Evolutionary conservation across 1,140 invertebrate species (phyloP).

Genomic region (Aphelenchoides besseyi): DNA sequence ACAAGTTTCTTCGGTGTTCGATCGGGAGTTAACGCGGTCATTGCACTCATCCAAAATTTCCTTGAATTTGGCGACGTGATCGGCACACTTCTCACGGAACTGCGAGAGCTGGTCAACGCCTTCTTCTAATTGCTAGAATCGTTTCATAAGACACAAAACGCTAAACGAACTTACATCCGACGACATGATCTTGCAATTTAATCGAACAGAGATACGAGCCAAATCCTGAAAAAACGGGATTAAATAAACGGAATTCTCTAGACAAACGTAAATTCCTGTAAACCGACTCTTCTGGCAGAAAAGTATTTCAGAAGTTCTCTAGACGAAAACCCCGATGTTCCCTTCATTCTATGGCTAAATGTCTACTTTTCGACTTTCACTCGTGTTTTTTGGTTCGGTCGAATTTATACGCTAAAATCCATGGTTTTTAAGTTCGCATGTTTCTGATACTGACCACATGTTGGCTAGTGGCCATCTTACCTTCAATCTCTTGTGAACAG

Average conservation of each 20-base stretch:
- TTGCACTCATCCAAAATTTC: conserved; percentile 56
- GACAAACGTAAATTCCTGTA: too few relatives aligned
- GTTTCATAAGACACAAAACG: not conserved
- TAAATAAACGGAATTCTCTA: too few relatives aligned
- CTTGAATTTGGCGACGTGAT: conserved; percentile 53
- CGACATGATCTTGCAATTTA: conserved; percentile 3
- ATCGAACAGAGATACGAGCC: not conserved
- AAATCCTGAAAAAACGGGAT: not conserved
- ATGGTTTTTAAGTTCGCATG: not conserved
- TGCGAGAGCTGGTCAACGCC: conserved; percentile 51
- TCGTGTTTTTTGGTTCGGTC: too few relatives aligned
- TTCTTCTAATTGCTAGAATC: conserved; percentile 43
- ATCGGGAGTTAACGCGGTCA: conserved; percentile 51
- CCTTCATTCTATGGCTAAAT: too few relatives aligned
- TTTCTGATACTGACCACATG: conserved; percentile 10
- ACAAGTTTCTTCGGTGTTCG: conserved; percentile 50
- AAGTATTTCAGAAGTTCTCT: too few relatives aligned
- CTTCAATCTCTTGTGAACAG: not conserved
- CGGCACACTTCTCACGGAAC: conserved; percentile 52
- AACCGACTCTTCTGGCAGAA: too few relatives aligned
- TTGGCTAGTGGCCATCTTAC: not conserved
- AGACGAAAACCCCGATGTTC: too few relatives aligned
- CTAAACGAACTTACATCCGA: not conserved
- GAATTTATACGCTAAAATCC: too few relatives aligned
- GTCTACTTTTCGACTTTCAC: too few relatives aligned